Evolutionary conservation across 1,140 invertebrate genomes (phyloP), one percentile per base, ranked within the genome.

Genomic region (Drosophila melanica): DNA sequence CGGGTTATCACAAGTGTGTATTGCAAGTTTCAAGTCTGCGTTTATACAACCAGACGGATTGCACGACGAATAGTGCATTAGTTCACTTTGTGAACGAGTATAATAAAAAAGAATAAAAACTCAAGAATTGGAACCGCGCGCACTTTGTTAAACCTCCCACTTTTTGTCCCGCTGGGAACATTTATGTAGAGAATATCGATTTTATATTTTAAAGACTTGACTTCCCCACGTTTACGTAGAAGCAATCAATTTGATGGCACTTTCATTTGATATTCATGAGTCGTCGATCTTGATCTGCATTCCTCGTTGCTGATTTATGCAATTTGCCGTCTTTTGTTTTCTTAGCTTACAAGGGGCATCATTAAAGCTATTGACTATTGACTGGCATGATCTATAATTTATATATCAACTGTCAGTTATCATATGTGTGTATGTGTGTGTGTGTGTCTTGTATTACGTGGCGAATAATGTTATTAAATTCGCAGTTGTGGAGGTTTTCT

Each of bases 381-480:
- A 85, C 78, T 81, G 81, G 85, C 81, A 77, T 73, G 82, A 81
- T 87, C 82, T 87, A 81, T 87, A 85, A 85, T 87, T 85, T 85
- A 85, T 85, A 81, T 73, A 87, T 85, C 81, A 86, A 70, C 73
- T 70, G 50, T 47, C 41, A 45, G 57, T 35, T 58, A 58, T 58
- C 37, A 50, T 30, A 51, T 10, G 27, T 65, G 16, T 55, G 23
- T 54, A 2, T 18, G 18, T 2, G 1, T 27, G 16, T 58, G 37
- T 54, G 10, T 59, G n/a, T 63, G 23, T 53, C 6, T 12, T 69
- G 35, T 33, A 18, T 42, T 47, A 37, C 44, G 42, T 59, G 51
- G 76, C 45, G 68, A 84, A 85, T 86, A 86, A 86, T 85, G 78
- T 81, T 86, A 85, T 85, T 86, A 85, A 86, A 86, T 68, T 71